phyloP scores from a whole-genome alignment of 2,797 vertebrate genomes.

The Streptopelia turtur region DNA sequence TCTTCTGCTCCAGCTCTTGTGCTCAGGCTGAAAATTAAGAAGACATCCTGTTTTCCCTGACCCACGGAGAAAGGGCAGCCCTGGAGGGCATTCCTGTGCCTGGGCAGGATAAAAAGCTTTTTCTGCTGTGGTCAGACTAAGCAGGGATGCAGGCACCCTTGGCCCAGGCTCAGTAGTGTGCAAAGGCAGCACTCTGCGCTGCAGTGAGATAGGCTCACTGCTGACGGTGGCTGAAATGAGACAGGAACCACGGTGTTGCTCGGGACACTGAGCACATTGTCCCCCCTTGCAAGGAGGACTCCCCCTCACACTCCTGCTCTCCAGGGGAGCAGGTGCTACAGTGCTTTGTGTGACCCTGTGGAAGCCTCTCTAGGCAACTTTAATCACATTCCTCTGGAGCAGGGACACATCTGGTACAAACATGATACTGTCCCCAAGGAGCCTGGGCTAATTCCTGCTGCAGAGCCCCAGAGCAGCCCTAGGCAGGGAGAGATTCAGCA shows the following conservation, averaged over 20 bases:
- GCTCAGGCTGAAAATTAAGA: not conserved
- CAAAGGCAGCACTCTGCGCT: not conserved
- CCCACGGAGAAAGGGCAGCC: not conserved
- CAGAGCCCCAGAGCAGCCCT: not conserved
- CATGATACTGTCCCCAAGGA: constrained; percentile 52
- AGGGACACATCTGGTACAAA: constrained; percentile 68
- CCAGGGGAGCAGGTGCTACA: constrained; percentile 4
- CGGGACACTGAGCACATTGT: not conserved
- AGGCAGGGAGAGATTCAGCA: fast-evolving
- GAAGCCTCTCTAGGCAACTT: constrained; percentile 16
- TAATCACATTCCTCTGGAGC: constrained; percentile 67
- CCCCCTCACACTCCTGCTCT: not conserved
- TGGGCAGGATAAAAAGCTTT: not conserved
- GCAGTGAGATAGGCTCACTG: fast-evolving
- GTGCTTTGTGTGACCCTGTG: not conserved
- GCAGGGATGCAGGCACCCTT: not conserved
- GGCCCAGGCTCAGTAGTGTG: not conserved
- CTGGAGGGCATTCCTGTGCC: not conserved
- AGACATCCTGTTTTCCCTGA: not conserved
- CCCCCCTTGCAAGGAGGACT: not conserved
- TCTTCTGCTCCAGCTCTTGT: not conserved
- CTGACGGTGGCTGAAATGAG: not conserved
- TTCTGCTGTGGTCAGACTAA: not conserved
- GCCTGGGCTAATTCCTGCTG: not conserved
- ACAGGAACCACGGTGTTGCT: not conserved